phyloP scores from a whole-genome alignment of 2,797 vertebrate species.

The Catamblyrhynchus diadema region DNA sequence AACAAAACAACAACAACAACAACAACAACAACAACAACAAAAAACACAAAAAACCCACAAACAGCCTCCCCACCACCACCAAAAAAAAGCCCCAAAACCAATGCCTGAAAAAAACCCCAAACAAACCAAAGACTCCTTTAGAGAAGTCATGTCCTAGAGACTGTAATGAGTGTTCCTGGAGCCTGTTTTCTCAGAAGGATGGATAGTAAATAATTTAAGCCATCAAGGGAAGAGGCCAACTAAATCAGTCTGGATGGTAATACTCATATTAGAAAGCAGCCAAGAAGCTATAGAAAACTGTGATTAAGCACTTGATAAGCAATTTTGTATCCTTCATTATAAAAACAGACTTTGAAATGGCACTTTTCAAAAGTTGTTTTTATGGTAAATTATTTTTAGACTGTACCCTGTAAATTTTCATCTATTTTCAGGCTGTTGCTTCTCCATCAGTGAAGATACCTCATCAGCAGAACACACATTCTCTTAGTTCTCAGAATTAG shows the following conservation, averaged over 20 bases:
- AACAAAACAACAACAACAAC: too few relatives aligned
- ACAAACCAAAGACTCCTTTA: background rate
- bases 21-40: too few relatives aligned
- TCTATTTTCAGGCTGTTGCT: background rate
- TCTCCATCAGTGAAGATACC: background rate
- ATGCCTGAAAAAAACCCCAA: accelerated
- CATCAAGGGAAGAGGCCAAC: conserved; percentile 31
- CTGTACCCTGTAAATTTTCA: background rate
- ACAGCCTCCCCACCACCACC: accelerated
- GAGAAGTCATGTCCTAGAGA: background rate
- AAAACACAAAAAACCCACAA: background rate
- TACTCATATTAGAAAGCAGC: background rate
- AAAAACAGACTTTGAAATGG: conserved; percentile 44
- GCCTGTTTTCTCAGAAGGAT: background rate
- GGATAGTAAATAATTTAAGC: conserved; percentile 26
- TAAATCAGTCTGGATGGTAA: conserved; percentile 37
- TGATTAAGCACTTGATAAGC: conserved; percentile 33
- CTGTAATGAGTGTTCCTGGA: background rate
- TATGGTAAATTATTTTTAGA: conserved; percentile 10
- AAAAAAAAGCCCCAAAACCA: background rate
- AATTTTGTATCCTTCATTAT: conserved; percentile 16
- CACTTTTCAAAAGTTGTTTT: background rate
- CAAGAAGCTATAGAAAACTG: conserved; percentile 29
- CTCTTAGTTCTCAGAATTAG: background rate
- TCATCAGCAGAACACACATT: background rate